Evolutionary conservation across 2,888 invertebrate genomes (phyloP).

Genomic region (Panorpa germanica): DNA sequence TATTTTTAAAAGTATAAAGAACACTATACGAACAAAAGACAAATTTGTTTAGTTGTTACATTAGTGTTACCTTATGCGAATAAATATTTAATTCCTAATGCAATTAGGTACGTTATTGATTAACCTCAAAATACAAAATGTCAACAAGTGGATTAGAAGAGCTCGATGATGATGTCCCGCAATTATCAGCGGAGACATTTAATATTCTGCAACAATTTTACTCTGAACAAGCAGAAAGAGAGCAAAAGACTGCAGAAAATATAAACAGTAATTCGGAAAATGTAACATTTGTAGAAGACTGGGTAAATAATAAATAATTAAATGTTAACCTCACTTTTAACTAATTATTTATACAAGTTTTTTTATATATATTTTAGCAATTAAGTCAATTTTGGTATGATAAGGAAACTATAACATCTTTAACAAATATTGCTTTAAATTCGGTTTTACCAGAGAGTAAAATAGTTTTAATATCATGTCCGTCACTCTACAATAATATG

Average conservation of each 20-base stretch:
- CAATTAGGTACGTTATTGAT: no score
- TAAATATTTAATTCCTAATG: no score
- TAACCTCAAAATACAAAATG: no score
- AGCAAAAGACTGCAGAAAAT: conserved; percentile 30
- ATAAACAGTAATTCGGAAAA: conserved; percentile 27
- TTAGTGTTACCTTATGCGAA: no score
- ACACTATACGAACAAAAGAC: no score
- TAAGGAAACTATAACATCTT: conserved; percentile 47
- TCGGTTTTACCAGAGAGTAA: conserved; percentile 32
- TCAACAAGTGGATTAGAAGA: no score
- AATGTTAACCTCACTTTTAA: conserved; percentile 5
- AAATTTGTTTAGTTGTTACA: no score
- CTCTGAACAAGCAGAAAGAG: conserved; percentile 41
- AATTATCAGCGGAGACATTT: conserved; percentile 50
- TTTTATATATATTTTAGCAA: conserved; percentile 43
- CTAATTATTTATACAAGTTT: conserved; percentile 1
- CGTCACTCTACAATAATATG: conserved; percentile 57
- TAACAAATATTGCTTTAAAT: conserved; percentile 48
- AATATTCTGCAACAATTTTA: conserved; percentile 62
- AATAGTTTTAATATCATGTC: conserved; percentile 76
- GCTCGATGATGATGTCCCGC: conserved; percentile 42
- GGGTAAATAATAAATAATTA: conserved; percentile 33
- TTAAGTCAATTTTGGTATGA: conserved; percentile 97
- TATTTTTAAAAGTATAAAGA: no score
- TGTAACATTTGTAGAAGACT: conserved; percentile 54